Evolutionary conservation across 92 coral and sea anemone species (phyloP), one percentile per base, ranked within the genome.

Genomic region (Palythoa grandiflora): DNA sequence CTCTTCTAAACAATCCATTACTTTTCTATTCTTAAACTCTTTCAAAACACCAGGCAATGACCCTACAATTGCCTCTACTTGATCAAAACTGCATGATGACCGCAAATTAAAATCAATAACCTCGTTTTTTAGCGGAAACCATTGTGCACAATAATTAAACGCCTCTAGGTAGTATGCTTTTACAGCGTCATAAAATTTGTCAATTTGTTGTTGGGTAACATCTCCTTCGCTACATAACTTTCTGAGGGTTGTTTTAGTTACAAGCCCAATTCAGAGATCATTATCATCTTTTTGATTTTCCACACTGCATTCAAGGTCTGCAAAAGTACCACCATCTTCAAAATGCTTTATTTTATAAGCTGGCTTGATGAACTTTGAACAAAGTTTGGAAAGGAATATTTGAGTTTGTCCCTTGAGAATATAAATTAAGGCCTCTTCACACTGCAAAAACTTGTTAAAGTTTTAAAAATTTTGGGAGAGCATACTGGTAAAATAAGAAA

Each of bases 121-220:
- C 51, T 38, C 59, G 70, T 81, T 81, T 39, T 88, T 75, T 19
- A 81, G 85, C 38, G 83, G 91, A 83, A 70, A 71, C 83, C 91
- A 80, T 71, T 88, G 39, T 38, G 81, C 16, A 70, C 60, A 81
- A 72, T 71, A 88, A 75, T 47, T 81, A 50, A 74, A 79, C 48
- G 91, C 75, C 77, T 55, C 52, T 37, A 35, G 70, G 68, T 78
- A 88, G 55, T 68, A 88, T 39, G 87, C 91, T 87, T 78, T 88
- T 47, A 80, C 87, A 68, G 91, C n/a, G 21, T 78, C 85, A 80
- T 78, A 72, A 59, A 88, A 88, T 72, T 80, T 79, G 83, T 79
- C 71, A 70, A 53, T 61, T 57, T 38, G 47, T 14, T 80, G 50
- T 39, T 78, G 65, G 6, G 74, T 35, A 54, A 78, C 13, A 14